Conservation (phyloP, 2,797 vertebrate species). For the Schizopygopsis pylzovi region DNA sequence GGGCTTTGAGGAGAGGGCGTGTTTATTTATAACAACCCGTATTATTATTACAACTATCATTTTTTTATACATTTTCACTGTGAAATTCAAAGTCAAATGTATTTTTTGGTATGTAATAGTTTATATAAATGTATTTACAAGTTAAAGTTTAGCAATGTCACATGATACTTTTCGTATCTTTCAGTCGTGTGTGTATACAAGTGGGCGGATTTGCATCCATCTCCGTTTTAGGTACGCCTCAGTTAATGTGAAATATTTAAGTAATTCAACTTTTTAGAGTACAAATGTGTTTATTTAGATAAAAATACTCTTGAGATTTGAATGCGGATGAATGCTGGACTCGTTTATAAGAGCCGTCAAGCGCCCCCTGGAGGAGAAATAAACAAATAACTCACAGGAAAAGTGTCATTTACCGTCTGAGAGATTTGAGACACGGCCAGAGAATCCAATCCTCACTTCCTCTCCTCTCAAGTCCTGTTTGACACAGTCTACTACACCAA, state of each 20-base stretch:
- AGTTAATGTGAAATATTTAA: background rate
- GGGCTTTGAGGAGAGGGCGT: background rate
- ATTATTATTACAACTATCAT: background rate
- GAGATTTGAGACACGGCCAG: slow-evolving; percentile 8
- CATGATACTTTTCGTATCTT: background rate
- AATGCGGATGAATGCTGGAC: background rate
- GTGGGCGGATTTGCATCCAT: background rate
- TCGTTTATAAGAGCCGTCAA: background rate
- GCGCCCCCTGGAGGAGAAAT: background rate
- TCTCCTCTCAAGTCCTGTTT: background rate
- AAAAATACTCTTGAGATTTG: background rate
- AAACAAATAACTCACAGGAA: too few relatives aligned
- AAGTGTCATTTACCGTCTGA: rapidly evolving
- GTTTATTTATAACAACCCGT: background rate
- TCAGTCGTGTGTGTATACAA: background rate
- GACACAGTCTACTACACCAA: background rate
- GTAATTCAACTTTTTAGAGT: background rate
- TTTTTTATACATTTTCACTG: too few relatives aligned
- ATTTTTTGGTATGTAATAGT: too few relatives aligned
- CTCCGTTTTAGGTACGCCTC: background rate
- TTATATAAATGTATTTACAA: too few relatives aligned
- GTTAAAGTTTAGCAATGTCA: too few relatives aligned
- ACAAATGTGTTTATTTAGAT: background rate
- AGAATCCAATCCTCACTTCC: background rate
- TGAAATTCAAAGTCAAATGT: background rate